Base-by-base conservation (phyloP, 53 echinoderm and acorn worm species). In the Holothuria scabra region DNA sequence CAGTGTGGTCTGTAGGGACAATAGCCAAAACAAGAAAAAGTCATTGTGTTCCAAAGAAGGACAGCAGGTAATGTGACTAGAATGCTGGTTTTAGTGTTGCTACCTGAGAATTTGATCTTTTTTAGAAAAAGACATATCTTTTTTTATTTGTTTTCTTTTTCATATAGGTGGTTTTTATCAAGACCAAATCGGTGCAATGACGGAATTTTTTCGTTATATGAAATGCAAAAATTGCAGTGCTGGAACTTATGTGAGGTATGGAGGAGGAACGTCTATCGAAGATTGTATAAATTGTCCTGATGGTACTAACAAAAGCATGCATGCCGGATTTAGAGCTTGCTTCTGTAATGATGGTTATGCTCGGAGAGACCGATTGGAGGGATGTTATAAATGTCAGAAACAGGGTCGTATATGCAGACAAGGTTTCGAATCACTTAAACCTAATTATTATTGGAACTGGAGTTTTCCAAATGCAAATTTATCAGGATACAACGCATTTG, bases 241-340 rank as follows among this genome's bases (percentile, higher is more conserved):
- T 1, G 91, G 91, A 28, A 88, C 88, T 5, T 91, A 82, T 49
- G 88, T 91, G 38, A 32, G 64, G 3, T 31, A 28, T 18, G 75
- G 55, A 12, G 46, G n/a, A 34, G 91, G 91, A 14, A 52, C 52
- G 3, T 26, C 24, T 16, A 19, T 29, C 31, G 52, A 79, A 28
- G 91, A 91, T 34, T 91, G 91, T 79, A 49, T 9, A 30, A 84
- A 85, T 3, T 91, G 91, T 83, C 91, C 88, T 16, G 68, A 84
- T 4, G 88, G 91, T 32, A 91, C 91, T 5, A 38, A 85, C 19
- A 91, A 84, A 22, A 74, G 59, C 31, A 22, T 60, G 16, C 57
- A 80, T 16, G 88, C 91, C 18, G 91, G 91, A 13, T 91, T 85
- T 59, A 84, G 87, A 1, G 91, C 91, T 4, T 91, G 91, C 69